A percentile compares a stretch with the other conserved stretches of the same genome.
These are phyloP conservation scores for Willowsia nigromaculata DNA, from an alignment of 2,888 invertebrate species.

Conservation along the genomic window DNA sequence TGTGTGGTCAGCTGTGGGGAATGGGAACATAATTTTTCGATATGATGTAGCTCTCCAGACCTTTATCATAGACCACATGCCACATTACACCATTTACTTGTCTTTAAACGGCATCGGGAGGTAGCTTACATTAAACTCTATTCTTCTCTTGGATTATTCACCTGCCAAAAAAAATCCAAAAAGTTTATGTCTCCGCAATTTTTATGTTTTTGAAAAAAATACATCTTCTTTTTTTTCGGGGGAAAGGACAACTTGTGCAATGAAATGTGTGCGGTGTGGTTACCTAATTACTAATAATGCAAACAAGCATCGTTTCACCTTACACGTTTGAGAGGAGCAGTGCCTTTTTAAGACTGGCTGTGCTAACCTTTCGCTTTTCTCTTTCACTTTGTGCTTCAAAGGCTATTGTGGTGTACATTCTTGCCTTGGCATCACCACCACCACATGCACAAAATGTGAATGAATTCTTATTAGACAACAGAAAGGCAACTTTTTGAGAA, in stretches of 20 bases:
- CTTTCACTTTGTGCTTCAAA: conserved; percentile 40
- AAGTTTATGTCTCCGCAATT: background rate
- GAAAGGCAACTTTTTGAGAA: conserved; percentile 60
- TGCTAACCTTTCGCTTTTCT: background rate
- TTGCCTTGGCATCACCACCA: background rate
- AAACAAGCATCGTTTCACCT: conserved; percentile 45
- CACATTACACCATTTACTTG: background rate
- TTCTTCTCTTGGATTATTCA: conserved; percentile 22
- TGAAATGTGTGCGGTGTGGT: background rate
- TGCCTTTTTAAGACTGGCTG: conserved; percentile 43
- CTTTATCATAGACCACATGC: conserved; percentile 53
- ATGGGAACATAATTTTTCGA: conserved; percentile 69
- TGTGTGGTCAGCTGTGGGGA: conserved; percentile 71
- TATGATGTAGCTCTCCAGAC: conserved; percentile 37
- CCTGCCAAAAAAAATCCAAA: conserved; percentile 58
- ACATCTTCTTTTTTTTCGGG: too few species aligned
- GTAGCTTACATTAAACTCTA: background rate
- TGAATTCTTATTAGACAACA: conserved; percentile 54
- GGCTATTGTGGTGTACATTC: conserved; percentile 5
- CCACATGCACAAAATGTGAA: conserved; percentile 35
- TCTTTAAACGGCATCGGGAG: conserved; percentile 17
- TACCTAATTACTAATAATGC: conserved; percentile 59
- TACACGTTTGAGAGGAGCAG: conserved; percentile 20
- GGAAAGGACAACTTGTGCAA: conserved; percentile 11
- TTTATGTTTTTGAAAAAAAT: background rate